Evolutionary conservation across 2,113 vertebrate genomes (phyloP).

Genomic region (Gracilinanus agilis): DNA sequence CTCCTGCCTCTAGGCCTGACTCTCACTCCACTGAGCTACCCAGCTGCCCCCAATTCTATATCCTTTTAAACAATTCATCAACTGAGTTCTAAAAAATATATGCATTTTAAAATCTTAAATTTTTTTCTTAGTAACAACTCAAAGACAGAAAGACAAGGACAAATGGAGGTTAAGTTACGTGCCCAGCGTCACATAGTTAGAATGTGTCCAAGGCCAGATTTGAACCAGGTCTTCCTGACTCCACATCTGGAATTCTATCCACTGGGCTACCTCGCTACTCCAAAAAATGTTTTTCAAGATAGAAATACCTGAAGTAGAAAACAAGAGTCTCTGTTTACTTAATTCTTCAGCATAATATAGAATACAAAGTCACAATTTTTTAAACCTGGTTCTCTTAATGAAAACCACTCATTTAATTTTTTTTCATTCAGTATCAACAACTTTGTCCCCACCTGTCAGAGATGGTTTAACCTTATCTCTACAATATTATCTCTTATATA

Average conservation of each 20-base stretch:
- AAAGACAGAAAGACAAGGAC: no score
- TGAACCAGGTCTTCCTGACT: no score
- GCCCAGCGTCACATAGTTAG: no score
- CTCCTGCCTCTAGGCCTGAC: no score
- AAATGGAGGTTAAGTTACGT: no score
- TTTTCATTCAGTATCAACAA: background rate
- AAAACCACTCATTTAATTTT: background rate
- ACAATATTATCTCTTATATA: background rate
- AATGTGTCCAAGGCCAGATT: no score
- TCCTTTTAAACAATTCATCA: background rate
- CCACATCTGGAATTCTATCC: no score
- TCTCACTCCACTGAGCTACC: no score
- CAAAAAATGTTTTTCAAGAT: background rate
- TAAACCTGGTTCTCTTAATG: background rate
- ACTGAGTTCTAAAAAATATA: background rate
- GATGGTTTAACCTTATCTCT: background rate
- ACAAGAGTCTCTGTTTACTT: background rate
- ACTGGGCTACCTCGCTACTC: no score
- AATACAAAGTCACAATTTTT: background rate
- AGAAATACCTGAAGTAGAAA: background rate
- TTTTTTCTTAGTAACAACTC: no score
- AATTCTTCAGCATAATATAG: background rate
- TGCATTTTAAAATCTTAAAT: no score
- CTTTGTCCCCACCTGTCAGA: background rate
- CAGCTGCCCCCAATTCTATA: no score